These are phyloP conservation scores for Galerucella pusilla DNA, from an alignment of 2,888 invertebrate genomes.

Conservation along the genomic window DNA sequence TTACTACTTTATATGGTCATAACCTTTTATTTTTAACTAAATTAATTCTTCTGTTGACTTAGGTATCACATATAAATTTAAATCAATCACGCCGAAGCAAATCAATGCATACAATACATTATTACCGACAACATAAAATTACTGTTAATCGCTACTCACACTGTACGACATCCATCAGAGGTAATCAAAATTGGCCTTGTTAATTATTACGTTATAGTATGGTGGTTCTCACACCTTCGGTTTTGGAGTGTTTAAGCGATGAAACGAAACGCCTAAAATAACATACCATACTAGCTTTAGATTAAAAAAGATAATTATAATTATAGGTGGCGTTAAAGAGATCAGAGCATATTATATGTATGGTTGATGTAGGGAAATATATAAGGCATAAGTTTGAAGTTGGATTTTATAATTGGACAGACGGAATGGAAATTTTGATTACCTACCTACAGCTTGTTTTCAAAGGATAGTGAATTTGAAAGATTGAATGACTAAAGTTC, in stretches of 20 bases:
- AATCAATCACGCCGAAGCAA: background rate
- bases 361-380: background rate
- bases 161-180: background rate
- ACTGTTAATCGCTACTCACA: background rate
- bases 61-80: too few species aligned
- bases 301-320: constrained; percentile 1
- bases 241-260: background rate
- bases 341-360: background rate
- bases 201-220: background rate
- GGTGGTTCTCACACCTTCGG: background rate
- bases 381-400: background rate
- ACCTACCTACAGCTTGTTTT: background rate
- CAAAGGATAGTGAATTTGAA: background rate
- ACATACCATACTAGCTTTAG: background rate
- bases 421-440: background rate
- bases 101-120: background rate
- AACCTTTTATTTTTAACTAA: too few species aligned
- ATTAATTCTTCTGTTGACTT: too few species aligned
- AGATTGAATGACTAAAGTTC: too few species aligned
- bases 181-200: background rate
- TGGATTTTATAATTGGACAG: background rate
- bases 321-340: background rate
- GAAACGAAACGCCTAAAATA: background rate
- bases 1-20: too few species aligned
- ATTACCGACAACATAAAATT: too few species aligned